Conservation (phyloP, 2,113 vertebrate genomes). For the Mugil cephalus region DNA sequence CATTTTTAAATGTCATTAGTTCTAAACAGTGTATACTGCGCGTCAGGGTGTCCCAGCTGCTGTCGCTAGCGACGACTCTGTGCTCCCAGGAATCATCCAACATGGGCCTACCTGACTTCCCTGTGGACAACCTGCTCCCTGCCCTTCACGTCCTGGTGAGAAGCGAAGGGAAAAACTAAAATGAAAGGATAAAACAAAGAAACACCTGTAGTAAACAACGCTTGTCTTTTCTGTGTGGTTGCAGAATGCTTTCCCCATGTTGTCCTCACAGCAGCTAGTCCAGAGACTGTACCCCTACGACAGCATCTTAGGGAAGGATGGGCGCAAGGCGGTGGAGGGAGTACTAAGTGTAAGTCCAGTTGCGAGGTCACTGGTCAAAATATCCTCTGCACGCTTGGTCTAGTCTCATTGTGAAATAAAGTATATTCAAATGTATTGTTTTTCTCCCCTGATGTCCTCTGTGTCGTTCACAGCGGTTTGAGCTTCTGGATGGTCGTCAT, state of each 20-base stretch:
- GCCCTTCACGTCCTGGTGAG: constrained; percentile 92
- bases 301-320: constrained; percentile 91
- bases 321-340: constrained; percentile 89
- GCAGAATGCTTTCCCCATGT: constrained; percentile 91
- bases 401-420: too few species aligned
- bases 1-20: too few species aligned
- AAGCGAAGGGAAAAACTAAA: background rate
- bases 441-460: background rate
- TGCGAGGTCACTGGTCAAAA: background rate
- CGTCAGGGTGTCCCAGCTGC: constrained; percentile 91
- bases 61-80: constrained; percentile 94
- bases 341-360: constrained; percentile 87
- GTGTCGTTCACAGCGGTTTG: constrained; percentile 87
- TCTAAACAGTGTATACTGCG: constrained; percentile 19
- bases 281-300: constrained; percentile 92
- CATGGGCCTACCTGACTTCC: constrained; percentile 96
- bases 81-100: constrained; percentile 94
- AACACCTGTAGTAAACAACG: too few species aligned
- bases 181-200: background rate
- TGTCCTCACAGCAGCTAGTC: constrained; percentile 88
- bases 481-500: constrained; percentile 85
- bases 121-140: constrained; percentile 91
- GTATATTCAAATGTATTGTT: too few species aligned
- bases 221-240: constrained; percentile 20
- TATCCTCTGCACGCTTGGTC: background rate